Percentiles rank a stretch among this genome's conserved stretches.
Conservation (phyloP, 2,797 vertebrate species). For the Buphagus erythrorhynchus region DNA sequence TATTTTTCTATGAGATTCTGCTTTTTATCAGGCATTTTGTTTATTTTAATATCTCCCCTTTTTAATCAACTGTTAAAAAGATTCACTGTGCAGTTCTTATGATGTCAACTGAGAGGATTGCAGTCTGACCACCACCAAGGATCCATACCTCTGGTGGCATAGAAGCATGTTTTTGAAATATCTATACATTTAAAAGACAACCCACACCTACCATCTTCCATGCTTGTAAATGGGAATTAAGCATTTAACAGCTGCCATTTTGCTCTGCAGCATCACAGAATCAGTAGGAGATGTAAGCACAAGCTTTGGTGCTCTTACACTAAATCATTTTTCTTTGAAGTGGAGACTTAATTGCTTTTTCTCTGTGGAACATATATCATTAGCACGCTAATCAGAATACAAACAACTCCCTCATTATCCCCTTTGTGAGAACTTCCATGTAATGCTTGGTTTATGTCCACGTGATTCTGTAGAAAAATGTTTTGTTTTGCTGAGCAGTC, state of each 20-base stretch:
- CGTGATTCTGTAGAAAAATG: conserved; percentile 20
- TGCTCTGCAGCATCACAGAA: background rate
- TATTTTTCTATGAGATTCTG: background rate
- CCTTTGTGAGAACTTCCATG: background rate
- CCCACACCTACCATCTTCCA: background rate
- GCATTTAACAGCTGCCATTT: background rate
- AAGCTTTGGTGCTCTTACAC: background rate
- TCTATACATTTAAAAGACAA: background rate
- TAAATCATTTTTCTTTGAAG: conserved; percentile 56
- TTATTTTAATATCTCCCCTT: background rate
- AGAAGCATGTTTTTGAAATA: background rate
- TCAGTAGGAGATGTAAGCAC: background rate
- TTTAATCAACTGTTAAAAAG: background rate
- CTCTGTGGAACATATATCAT: conserved; percentile 15
- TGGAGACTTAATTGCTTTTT: conserved; percentile 45
- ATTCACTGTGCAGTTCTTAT: background rate
- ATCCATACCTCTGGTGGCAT: background rate
- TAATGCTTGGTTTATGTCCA: conserved; percentile 19
- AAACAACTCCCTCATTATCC: background rate
- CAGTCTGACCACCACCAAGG: background rate
- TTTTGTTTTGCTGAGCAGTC: conserved; percentile 61
- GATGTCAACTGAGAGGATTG: background rate
- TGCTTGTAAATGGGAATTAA: background rate
- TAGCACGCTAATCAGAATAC: conserved; percentile 15
- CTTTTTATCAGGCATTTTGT: background rate